Percentiles rank a stretch among this genome's conserved stretches.
Evolutionary conservation across 2,888 invertebrate genomes (phyloP).

Genomic region (Drosophila niveifrons): DNA sequence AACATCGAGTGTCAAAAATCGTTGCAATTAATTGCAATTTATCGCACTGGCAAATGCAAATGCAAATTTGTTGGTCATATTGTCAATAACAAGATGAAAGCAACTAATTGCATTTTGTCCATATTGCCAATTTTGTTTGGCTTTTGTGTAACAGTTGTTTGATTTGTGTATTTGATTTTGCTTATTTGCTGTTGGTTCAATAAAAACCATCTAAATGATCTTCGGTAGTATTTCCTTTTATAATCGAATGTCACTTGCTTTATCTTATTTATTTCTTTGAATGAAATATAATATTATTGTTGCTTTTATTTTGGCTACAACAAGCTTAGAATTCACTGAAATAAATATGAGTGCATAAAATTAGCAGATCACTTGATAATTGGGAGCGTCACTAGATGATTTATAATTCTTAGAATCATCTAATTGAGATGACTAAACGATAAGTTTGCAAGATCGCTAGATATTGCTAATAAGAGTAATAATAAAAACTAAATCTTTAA

Average conservation of each 20-base stretch:
- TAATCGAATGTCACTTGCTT: background rate
- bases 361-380: background rate
- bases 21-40: conserved; percentile 63
- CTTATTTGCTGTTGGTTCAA: background rate
- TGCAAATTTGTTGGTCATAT: conserved; percentile 3
- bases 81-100: conserved; percentile 17
- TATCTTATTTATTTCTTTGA: conserved; percentile 3
- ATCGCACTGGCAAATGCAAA: conserved; percentile 48
- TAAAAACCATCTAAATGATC: background rate
- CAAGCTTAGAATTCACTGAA: background rate
- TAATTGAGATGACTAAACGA: too few species aligned
- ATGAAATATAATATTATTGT: background rate
- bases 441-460: too few species aligned
- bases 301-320: background rate
- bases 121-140: conserved; percentile 23
- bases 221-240: background rate
- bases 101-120: conserved; percentile 33
- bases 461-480: too few species aligned
- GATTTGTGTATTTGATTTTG: conserved; percentile 2
- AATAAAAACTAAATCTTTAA: too few species aligned
- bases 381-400: background rate
- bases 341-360: background rate
- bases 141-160: conserved; percentile 18
- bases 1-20: conserved; percentile 26
- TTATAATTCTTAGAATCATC: background rate